Base-by-base conservation (phyloP, 2,888 invertebrate genomes). In the Nineta flava region DNA sequence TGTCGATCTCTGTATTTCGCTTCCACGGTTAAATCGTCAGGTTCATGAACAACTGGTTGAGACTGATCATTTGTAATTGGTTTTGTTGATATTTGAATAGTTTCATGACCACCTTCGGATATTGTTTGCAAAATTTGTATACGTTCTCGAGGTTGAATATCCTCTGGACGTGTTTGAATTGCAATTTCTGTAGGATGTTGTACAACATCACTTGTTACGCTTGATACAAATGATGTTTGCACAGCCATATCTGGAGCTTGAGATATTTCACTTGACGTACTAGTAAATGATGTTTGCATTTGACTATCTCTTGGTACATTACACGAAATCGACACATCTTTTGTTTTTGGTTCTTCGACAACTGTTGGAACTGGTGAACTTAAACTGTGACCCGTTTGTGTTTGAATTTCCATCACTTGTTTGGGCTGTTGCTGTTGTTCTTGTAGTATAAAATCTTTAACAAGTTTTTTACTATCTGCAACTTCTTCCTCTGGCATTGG, bases 401-500 rank as follows among this genome's bases (percentile, higher is more conserved):
- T 81, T 64, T 81, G 79, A 41, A 76, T 77, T 51, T 66, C 67
- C 38, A 65, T 57, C 12, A 60, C 62, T n/a, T 55, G 54, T 26
- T 26, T 26, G 5, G 19, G 19, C 5, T 19, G 19, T 6, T 51
- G 55, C 46, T 55, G 53, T 40, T 56, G 54, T 55, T 60, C 57
- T 47, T 55, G 52, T 43, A 56, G 5, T 51, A 57, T 53, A 45
- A 57, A 52, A 38, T 58, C 57, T 47, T 55, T 53, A 9, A 53
- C 54, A 38, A 55, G 38, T 49, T 55, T 55, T 50, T 59, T 60
- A 40, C 9, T 21, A 21, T 38, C n/a, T 9, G 17, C 19, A 16
- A 73, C 71, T 58, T 80, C 74, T 65, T 83, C 81, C 62, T 81
- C 79, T 2, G 82, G 81, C 78, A 83, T 81, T 49, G 81, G 79